Base-by-base conservation (phyloP, 2,888 invertebrate genomes). In the Sipunculus nudus region DNA sequence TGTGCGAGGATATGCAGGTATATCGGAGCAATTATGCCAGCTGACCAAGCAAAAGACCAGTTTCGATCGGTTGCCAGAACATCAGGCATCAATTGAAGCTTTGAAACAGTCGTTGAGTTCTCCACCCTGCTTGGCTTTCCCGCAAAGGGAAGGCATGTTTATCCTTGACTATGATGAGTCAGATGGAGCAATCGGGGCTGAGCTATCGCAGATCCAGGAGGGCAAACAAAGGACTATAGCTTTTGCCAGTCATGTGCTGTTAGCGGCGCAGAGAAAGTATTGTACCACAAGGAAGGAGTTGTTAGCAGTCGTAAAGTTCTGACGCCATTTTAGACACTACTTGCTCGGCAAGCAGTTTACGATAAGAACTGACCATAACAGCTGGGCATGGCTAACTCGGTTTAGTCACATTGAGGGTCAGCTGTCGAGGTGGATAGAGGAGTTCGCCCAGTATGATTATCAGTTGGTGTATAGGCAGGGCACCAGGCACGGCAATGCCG, bases 121-220 rank as follows among this genome's bases (percentile, higher is more conserved):
- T n/a, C n/a, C n/a, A n/a, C n/a, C n/a, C n/a, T n/a, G n/a, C n/a
- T n/a, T n/a, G n/a, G n/a, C n/a, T n/a, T n/a, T n/a, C n/a, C n/a
- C n/a, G n/a, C n/a, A n/a, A n/a, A n/a, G n/a, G n/a, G n/a, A n/a
- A n/a, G n/a, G n/a, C n/a, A n/a, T n/a, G n/a, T n/a, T n/a, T n/a
- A n/a, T n/a, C n/a, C n/a, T 48, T 3, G 48, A 48, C 31, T 31
- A 29, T 29, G 48, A 48, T 29, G 32, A 29, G 31, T 48, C 48
- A 13, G 6, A 31, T 31, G 6, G n/a, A 3, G 13, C 16, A 4
- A 13, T 48, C 5, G 48, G 48, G 19, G 48, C 48, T 6, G 13
- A 13, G 5, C 31, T 48, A 3, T 29, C 4, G 31, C 48, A 48
- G 31, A 23, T 31, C 5, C 31, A 31, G 19, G n/a, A 48, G 16